Evolutionary conservation across 2,113 vertebrate species (phyloP).

Genomic region (Rhipidura dahli): DNA sequence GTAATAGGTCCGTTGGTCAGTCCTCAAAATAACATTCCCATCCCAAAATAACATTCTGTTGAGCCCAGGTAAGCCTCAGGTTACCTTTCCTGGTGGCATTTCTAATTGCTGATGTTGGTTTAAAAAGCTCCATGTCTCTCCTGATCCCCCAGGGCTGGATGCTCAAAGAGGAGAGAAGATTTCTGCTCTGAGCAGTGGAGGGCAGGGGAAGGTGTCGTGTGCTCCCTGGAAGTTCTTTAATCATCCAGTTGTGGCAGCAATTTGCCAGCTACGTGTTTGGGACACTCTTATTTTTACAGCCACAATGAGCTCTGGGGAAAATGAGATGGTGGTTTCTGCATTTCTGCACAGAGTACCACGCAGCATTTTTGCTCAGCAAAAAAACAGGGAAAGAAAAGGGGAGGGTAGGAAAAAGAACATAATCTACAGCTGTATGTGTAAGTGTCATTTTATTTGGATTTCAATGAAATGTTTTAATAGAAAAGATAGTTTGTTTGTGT

Average conservation of each 20-base stretch:
- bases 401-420: not conserved
- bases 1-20: fast-evolving
- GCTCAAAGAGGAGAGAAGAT: not conserved
- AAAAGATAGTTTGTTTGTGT: not conserved
- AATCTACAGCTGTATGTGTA: fast-evolving
- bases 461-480: not conserved
- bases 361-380: not conserved
- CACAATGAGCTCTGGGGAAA: not conserved
- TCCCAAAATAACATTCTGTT: not conserved
- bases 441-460: not conserved
- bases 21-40: not conserved
- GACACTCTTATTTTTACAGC: not conserved
- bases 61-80: not conserved
- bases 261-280: not conserved
- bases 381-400: not conserved
- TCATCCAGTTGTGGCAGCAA: not conserved
- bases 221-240: not conserved
- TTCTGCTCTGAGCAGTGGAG: not conserved
- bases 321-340: not conserved
- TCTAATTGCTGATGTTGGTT: not conserved
- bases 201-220: fast-evolving
- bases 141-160: not conserved
- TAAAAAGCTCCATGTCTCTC: not conserved
- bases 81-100: fast-evolving
- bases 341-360: not conserved